Percentiles rank a stretch among this genome's conserved stretches.
These are phyloP conservation scores for Trachops cirrhosus DNA, from an alignment of 2,797 vertebrate genomes.

Conservation along the genomic window DNA sequence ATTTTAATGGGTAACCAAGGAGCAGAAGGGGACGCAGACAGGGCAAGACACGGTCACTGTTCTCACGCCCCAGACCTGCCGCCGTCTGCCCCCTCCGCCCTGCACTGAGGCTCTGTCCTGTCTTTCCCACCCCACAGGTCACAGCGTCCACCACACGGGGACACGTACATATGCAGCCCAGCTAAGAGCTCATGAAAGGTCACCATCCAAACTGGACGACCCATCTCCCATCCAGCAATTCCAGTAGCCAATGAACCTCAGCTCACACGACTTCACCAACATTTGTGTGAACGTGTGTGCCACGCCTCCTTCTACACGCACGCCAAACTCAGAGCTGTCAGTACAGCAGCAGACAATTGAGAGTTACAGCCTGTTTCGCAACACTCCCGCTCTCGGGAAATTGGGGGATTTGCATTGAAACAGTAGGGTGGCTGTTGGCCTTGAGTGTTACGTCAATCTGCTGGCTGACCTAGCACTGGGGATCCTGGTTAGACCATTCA, in stretches of 20 bases:
- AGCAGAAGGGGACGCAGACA: not conserved
- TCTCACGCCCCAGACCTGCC: not conserved
- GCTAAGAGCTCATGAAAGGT: slow-evolving; percentile 56
- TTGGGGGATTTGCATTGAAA: not conserved
- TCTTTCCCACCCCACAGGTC: not conserved
- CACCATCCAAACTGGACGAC: slow-evolving; percentile 58
- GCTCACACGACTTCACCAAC: slow-evolving; percentile 59
- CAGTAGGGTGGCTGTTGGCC: not conserved
- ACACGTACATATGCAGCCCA: slow-evolving; percentile 61
- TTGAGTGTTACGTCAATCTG: not conserved
- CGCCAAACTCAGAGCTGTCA: slow-evolving; percentile 40
- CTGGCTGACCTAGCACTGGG: not conserved
- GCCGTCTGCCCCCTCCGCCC: slow-evolving; percentile 43
- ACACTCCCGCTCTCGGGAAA: not conserved
- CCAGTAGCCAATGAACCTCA: slow-evolving; percentile 72
- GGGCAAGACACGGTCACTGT: not conserved
- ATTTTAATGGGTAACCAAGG: not conserved
- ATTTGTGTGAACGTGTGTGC: slow-evolving; percentile 52
- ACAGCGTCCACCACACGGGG: slow-evolving; percentile 31
- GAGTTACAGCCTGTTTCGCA: not conserved
- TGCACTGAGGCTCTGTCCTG: not conserved
- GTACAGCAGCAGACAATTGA: not conserved
- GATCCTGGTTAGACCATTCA: not conserved
- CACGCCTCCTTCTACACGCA: slow-evolving; percentile 42
- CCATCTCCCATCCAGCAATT: slow-evolving; percentile 69